Percentiles rank a stretch among this genome's conserved stretches.
Evolutionary conservation across 2,113 vertebrate species (phyloP).

Genomic region (Zapus hudsonius): DNA sequence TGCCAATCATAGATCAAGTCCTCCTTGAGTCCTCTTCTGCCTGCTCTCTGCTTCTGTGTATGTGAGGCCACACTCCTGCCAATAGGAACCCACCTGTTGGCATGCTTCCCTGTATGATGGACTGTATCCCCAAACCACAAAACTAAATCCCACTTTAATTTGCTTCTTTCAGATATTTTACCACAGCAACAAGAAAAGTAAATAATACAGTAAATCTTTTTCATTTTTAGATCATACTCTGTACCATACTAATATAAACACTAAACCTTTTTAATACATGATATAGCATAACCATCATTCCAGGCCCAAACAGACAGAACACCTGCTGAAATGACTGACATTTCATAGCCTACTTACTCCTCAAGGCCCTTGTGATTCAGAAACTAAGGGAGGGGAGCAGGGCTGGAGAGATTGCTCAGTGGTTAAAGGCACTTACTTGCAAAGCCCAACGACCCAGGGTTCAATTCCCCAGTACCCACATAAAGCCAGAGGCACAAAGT

Average conservation of each 20-base stretch:
- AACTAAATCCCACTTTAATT: background rate
- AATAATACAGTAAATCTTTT: background rate
- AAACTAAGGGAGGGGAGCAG: background rate
- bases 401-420: too few relatives aligned
- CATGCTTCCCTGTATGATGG: background rate
- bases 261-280: constrained; percentile 11
- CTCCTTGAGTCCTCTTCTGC: background rate
- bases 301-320: background rate
- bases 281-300: constrained; percentile 14
- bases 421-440: too few relatives aligned
- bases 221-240: background rate
- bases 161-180: background rate
- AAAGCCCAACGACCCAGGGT: too few relatives aligned
- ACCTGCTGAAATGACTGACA: background rate
- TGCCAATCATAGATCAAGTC: background rate
- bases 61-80: background rate
- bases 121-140: background rate
- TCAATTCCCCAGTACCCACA: too few relatives aligned
- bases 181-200: background rate
- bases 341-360: background rate
- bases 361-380: background rate
- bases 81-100: background rate
- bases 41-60: background rate
- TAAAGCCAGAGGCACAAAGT: too few relatives aligned
- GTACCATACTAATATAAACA: background rate